These are phyloP conservation scores for Phainopepla nitens DNA, from an alignment of 2,113 vertebrate species.

Conservation along the genomic window DNA sequence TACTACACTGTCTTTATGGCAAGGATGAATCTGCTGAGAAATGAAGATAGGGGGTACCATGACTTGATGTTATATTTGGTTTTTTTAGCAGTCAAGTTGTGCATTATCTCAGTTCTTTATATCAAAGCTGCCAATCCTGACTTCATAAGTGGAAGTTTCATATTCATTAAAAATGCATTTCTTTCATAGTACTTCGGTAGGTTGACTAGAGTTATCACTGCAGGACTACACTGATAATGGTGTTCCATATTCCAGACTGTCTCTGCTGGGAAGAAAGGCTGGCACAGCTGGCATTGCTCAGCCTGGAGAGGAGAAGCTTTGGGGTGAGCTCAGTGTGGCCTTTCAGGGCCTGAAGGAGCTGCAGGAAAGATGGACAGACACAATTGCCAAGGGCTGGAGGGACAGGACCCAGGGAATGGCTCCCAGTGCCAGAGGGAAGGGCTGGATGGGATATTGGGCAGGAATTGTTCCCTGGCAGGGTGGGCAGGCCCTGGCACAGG, in stretches of 20 bases:
- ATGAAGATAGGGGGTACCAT: neutral
- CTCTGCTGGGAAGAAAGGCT: neutral
- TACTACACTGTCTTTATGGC: neutral
- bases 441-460: accelerated
- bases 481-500: neutral
- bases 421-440: neutral
- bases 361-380: neutral
- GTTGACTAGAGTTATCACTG: neutral
- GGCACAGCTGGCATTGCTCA: neutral
- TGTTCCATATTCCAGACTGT: neutral
- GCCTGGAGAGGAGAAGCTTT: neutral
- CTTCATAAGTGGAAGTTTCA: neutral
- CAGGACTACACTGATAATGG: neutral
- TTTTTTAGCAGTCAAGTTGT: neutral
- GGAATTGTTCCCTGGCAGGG: neutral
- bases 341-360: neutral
- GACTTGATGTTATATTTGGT: neutral
- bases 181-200: neutral
- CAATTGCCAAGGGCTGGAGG: neutral
- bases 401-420: neutral
- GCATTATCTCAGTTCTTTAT: neutral
- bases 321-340: neutral
- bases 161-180: neutral
- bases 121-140: neutral
- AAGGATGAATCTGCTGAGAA: neutral